Evolutionary conservation across 2,113 vertebrate species (phyloP).

Genomic region (Eclectus roratus): DNA sequence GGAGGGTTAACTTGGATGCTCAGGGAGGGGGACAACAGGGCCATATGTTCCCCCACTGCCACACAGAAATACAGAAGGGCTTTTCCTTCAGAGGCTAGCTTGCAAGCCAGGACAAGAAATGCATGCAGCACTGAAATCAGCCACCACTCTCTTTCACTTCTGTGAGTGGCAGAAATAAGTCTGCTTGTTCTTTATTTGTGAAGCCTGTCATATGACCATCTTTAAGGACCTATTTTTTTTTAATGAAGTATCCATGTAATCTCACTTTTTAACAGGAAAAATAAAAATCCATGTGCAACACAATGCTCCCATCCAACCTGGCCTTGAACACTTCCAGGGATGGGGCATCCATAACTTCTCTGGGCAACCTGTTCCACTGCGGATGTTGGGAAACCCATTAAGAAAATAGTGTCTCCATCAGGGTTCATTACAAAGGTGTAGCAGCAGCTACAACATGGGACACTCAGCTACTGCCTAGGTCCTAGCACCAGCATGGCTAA

Average conservation of each 20-base stretch:
- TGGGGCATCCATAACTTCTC: background rate
- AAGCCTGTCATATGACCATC: background rate
- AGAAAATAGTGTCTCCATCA: background rate
- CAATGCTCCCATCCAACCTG: background rate
- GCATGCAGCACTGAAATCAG: background rate
- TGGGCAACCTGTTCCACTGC: background rate
- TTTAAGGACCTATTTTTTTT: background rate
- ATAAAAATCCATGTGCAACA: background rate
- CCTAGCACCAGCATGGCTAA: background rate
- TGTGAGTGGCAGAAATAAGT: background rate
- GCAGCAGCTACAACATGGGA: accelerated
- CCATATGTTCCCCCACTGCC: background rate
- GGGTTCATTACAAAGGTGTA: accelerated
- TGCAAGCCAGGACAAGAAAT: background rate
- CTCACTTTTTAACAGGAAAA: background rate
- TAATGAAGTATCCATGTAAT: background rate
- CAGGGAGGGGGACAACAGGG: accelerated
- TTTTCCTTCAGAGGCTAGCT: background rate
- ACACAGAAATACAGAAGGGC: background rate
- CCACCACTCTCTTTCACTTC: accelerated
- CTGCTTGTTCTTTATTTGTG: background rate
- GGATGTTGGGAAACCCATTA: accelerated
- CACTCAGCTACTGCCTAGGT: background rate
- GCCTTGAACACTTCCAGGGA: background rate
- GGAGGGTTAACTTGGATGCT: accelerated